A percentile compares a stretch with the other conserved stretches of the same genome.
phyloP scores from a whole-genome alignment of 2,113 vertebrate genomes.

The Guaruba guarouba region DNA sequence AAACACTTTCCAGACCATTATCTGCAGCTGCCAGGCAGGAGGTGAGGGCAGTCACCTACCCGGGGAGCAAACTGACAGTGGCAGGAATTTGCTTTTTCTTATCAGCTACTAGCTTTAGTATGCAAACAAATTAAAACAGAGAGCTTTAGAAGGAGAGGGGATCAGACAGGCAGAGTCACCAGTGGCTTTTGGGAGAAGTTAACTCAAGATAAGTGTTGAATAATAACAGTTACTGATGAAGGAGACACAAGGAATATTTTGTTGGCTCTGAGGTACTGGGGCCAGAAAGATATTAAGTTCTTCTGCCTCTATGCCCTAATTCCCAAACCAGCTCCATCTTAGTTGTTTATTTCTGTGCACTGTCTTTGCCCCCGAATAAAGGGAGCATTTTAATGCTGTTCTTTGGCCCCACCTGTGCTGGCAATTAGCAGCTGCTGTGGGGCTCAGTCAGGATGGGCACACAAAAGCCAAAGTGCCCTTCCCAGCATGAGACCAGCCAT shows the following conservation, averaged over 20 bases:
- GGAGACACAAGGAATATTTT: background rate
- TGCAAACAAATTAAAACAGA: constrained; percentile 1
- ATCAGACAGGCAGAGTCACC: background rate
- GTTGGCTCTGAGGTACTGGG: background rate
- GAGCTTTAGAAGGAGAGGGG: background rate
- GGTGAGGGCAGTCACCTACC: background rate
- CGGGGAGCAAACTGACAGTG: background rate
- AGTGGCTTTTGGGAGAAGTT: background rate
- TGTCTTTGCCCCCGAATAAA: background rate
- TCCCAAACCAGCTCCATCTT: background rate
- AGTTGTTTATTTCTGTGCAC: background rate
- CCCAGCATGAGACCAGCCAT: background rate
- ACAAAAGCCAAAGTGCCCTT: background rate
- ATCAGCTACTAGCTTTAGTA: background rate
- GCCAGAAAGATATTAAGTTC: background rate
- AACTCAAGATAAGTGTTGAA: background rate
- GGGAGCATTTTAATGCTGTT: background rate
- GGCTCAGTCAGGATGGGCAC: background rate
- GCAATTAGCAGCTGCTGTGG: background rate
- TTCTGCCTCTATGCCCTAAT: background rate
- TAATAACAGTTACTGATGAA: background rate
- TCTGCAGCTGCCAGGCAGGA: constrained; percentile 14
- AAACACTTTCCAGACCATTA: background rate
- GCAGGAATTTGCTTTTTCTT: background rate
- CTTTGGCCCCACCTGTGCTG: background rate